phyloP scores from a whole-genome alignment of 2,113 vertebrate species.

The Himantopus leucocephalus region DNA sequence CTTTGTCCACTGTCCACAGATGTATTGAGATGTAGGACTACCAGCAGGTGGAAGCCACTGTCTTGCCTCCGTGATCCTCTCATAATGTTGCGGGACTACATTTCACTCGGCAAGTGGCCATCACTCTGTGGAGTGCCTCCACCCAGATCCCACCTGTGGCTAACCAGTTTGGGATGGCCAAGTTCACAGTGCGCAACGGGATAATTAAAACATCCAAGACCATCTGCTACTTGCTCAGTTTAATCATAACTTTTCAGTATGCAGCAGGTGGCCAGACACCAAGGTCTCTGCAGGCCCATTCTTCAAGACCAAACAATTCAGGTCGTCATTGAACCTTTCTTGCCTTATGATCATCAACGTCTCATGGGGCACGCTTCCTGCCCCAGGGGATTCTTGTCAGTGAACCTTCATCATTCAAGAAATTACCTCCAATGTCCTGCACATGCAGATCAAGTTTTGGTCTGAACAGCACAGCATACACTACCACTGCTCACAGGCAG shows the following conservation, averaged over 20 bases:
- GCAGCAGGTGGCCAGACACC: background rate
- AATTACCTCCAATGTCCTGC: background rate
- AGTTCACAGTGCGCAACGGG: background rate
- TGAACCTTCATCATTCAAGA: background rate
- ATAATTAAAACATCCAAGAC: background rate
- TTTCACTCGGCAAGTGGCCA: background rate
- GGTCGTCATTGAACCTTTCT: background rate
- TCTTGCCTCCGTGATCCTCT: background rate
- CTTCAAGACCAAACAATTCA: background rate
- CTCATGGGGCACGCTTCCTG: background rate
- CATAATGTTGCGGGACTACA: background rate
- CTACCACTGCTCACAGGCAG: background rate
- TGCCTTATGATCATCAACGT: background rate
- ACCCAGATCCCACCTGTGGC: background rate
- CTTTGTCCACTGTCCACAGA: background rate
- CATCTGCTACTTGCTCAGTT: background rate
- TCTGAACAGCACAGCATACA: background rate
- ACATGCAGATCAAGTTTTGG: background rate
- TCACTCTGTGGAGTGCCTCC: background rate
- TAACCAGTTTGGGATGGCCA: background rate
- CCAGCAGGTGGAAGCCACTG: background rate
- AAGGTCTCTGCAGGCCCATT: background rate
- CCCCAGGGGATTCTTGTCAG: fast-evolving
- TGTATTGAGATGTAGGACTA: background rate
- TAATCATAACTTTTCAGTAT: background rate